Conservation (phyloP, 2,113 vertebrate genomes). For the Theropithecus gelada region DNA sequence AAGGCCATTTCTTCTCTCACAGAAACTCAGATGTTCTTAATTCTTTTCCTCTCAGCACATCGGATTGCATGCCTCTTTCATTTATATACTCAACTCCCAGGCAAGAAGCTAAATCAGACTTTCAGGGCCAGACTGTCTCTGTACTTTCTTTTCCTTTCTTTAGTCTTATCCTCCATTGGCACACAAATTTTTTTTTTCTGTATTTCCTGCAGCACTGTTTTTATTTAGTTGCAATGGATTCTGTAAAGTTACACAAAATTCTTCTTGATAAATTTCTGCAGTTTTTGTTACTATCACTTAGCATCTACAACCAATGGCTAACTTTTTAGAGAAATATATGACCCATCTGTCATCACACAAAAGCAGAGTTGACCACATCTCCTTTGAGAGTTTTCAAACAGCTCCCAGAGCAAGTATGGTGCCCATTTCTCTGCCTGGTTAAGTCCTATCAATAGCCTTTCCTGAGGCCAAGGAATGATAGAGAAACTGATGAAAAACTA, state of each 20-base stretch:
- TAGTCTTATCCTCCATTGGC: not conserved
- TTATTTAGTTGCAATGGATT: not conserved
- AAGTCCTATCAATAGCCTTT: slow-evolving; percentile 2
- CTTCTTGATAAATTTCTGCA: not conserved
- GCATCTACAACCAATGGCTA: not conserved
- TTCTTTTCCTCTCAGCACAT: slow-evolving; percentile 38
- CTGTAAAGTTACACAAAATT: not conserved
- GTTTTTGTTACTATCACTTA: not conserved
- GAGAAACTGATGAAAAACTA: not conserved
- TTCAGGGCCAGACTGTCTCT: not conserved
- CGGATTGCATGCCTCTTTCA: not conserved
- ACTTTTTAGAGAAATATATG: slow-evolving; percentile 4
- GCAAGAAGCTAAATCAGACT: not conserved
- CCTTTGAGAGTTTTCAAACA: slow-evolving; percentile 33
- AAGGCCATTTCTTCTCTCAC: slow-evolving; percentile 44
- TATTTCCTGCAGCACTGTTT: not conserved
- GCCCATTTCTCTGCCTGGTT: not conserved
- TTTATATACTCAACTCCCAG: not conserved
- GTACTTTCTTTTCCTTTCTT: not conserved
- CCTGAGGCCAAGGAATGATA: not conserved
- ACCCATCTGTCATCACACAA: not conserved
- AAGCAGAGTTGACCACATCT: not conserved
- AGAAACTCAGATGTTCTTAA: slow-evolving; percentile 64
- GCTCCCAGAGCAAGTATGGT: not conserved
- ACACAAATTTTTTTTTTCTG: not conserved